These are phyloP conservation scores for Lonchura striata DNA, from an alignment of 2,113 vertebrate species.

Conservation along the genomic window DNA sequence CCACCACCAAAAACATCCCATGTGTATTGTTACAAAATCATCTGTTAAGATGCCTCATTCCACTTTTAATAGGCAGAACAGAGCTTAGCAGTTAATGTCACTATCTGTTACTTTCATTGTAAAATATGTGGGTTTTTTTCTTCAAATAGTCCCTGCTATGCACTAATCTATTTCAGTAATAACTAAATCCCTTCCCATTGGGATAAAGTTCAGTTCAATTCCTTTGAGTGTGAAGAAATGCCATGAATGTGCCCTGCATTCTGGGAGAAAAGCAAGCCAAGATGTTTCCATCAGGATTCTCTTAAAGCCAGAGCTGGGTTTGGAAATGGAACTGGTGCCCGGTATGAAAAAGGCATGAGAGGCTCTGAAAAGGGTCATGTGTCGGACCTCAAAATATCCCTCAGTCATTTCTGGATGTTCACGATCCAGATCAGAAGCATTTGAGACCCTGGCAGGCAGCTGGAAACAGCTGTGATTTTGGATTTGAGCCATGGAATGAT, in stretches of 20 bases:
- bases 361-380: not conserved
- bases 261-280: not conserved
- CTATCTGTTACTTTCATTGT: constrained; percentile 23
- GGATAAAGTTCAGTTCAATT: not conserved
- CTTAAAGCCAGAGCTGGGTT: not conserved
- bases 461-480: no score
- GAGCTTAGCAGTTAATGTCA: constrained; percentile 21
- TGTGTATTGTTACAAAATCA: not conserved
- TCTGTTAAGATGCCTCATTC: not conserved
- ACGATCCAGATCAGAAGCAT: no score
- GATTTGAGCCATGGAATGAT: no score
- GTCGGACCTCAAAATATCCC: no score
- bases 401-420: no score
- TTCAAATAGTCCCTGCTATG: not conserved
- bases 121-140: not conserved
- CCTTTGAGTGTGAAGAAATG: not conserved
- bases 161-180: not conserved
- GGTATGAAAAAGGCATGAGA: not conserved
- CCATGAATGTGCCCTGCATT: not conserved
- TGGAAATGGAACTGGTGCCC: not conserved
- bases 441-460: no score
- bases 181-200: not conserved
- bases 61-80: constrained; percentile 29
- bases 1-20: not conserved
- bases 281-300: not conserved